These are phyloP conservation scores for Andrena bucephala DNA, from an alignment of 2,888 invertebrate genomes.

Conservation along the genomic window DNA sequence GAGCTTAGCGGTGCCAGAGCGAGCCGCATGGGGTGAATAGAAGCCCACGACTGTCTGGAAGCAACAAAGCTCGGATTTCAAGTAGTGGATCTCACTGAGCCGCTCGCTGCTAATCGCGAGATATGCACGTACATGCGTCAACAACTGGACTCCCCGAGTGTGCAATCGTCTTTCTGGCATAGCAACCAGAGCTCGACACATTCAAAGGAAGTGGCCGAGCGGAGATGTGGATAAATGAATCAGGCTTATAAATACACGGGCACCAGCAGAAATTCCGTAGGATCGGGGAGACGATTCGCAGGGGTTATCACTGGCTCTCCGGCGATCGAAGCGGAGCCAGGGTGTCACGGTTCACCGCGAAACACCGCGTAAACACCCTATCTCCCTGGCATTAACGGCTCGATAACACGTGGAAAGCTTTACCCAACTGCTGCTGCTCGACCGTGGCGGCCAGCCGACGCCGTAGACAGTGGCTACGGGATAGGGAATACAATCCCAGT, in stretches of 20 bases:
- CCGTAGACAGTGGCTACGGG: too few species aligned
- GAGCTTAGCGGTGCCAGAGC: neutral
- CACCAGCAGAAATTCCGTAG: slow-evolving; percentile 39
- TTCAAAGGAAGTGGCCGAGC: slow-evolving; percentile 40
- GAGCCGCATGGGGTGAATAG: too few species aligned
- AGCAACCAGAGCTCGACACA: slow-evolving; percentile 34
- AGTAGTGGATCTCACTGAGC: too few species aligned
- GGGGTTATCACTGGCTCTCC: slow-evolving; percentile 51
- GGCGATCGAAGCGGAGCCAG: slow-evolving; percentile 33
- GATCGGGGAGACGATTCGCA: slow-evolving; percentile 41
- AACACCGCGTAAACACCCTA: slow-evolving; percentile 81
- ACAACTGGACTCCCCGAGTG: neutral
- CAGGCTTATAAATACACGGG: slow-evolving; percentile 57
- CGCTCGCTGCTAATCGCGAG: too few species aligned
- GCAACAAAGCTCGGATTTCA: too few species aligned
- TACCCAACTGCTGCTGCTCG: slow-evolving; percentile 6
- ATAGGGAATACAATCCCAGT: too few species aligned
- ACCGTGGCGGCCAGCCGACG: neutral
- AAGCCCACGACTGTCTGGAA: too few species aligned
- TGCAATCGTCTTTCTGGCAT: slow-evolving; percentile 38
- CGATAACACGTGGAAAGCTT: slow-evolving; percentile 65
- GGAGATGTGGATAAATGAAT: slow-evolving; percentile 38
- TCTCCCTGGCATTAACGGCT: slow-evolving; percentile 71
- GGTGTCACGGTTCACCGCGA: slow-evolving; percentile 78
- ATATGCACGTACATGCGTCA: neutral